Base-by-base conservation (phyloP, 2,113 vertebrate species). In the Actenoides lindsayi region DNA sequence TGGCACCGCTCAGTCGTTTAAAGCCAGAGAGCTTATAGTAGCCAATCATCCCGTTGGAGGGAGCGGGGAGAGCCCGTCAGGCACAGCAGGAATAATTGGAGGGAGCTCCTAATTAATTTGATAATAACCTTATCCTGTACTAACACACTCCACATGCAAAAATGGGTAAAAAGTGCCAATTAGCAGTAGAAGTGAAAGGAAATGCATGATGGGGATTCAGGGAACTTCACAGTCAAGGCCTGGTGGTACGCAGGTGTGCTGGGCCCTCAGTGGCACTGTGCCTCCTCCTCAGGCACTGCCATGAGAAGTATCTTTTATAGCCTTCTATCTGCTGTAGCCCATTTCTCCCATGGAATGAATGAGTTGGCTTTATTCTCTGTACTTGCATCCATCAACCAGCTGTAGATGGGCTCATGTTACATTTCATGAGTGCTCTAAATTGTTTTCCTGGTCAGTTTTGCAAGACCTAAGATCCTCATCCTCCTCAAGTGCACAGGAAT, bases 71-170 rank as follows among this genome's bases (percentile, higher is more conserved):
- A 94, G 82, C 88, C 96, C 41, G 63, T 86, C 94, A 88, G 92
- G 92, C 95, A n/a, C 96, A 95, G 90, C 93, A 91, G 94, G 97
- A 85, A 80, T 94, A 97, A 97, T 93, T 95, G 94, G 95, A 95
- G 90, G 93, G 94, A 97, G 93, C 92, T 97, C 96, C 96, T 96
- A 94, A 96, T 97, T 97, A 96, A 97, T 97, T 96, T 96, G 90
- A 96, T 96, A 97, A 97, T 94, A 96, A 87, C 63, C 86, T 86
- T 87, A 92, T 83, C 94, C 94, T 90, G 51, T 51, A 65, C 53
- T 95, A 96, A 97, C 83, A 74, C 90, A 57, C 95, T 92, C 87
- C 93, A 91, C 94, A 82, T 81, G 92, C 67, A 91, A 94, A 96
- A 92, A 92, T 12, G 70, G 84, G 50, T 93, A 94, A 90, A 96